These are phyloP conservation scores for Fukomys damarensis DNA, from an alignment of 2,113 vertebrate species.

Conservation along the genomic window DNA sequence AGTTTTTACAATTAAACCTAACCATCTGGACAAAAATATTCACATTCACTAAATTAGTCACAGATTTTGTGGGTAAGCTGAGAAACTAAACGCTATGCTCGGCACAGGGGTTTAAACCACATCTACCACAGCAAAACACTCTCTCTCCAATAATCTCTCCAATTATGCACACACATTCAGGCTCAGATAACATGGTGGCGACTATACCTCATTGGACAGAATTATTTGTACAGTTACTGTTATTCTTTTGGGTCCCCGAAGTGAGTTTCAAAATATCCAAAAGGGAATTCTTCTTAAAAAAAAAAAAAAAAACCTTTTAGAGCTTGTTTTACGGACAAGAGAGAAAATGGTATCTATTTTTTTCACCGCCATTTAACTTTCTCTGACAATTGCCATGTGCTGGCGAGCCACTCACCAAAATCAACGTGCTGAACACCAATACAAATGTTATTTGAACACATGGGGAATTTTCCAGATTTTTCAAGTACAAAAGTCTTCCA, in stretches of 20 bases:
- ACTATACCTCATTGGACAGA: not conserved
- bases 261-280: constrained; percentile 16
- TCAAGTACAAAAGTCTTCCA: not conserved
- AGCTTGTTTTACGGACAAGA: constrained; percentile 26
- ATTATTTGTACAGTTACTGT: not conserved
- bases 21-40: constrained; percentile 83
- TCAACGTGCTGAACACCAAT: not conserved
- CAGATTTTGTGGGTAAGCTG: constrained; percentile 81
- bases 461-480: not conserved
- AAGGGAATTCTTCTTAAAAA: not conserved
- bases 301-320: constrained; percentile 10
- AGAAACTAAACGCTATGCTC: constrained; percentile 79
- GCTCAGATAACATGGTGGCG: constrained; percentile 26
- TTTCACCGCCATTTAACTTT: not conserved
- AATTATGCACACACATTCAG: constrained; percentile 54
- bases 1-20: constrained; percentile 83
- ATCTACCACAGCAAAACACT: constrained; percentile 73
- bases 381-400: not conserved
- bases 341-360: not conserved
- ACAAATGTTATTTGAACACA: not conserved
- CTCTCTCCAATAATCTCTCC: constrained; percentile 71
- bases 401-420: not conserved
- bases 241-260: not conserved
- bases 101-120: constrained; percentile 73
- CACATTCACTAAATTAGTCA: constrained; percentile 80